Percentiles rank a stretch among this genome's conserved stretches.
Conservation (phyloP, 2,113 vertebrate species). For the Phalacrocorax brasilianus region DNA sequence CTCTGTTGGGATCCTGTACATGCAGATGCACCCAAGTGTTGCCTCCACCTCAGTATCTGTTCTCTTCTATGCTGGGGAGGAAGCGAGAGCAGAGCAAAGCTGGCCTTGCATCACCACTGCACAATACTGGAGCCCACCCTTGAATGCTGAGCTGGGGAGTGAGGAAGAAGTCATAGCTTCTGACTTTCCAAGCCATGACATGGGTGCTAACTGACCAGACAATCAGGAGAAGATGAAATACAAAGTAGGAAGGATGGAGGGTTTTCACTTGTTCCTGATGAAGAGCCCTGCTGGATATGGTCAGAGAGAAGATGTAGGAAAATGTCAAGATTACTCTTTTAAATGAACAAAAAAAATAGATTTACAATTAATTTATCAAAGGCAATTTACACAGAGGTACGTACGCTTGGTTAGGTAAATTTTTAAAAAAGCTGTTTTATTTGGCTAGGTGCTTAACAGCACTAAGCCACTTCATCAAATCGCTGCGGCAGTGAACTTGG, state of each 20-base stretch:
- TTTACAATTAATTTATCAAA: background rate
- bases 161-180: background rate
- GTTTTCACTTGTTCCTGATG: background rate
- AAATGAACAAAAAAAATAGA: background rate
- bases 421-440: background rate
- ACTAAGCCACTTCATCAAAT: background rate
- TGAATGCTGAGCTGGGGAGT: background rate
- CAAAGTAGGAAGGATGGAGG: background rate
- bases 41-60: background rate
- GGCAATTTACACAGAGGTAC: background rate
- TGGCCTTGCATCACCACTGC: accelerated
- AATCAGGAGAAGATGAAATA: background rate
- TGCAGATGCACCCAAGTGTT: background rate
- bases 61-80: background rate
- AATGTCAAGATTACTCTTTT: background rate
- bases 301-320: accelerated
- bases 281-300: background rate
- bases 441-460: background rate
- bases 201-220: background rate
- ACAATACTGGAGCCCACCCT: background rate
- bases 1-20: background rate
- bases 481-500: background rate
- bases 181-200: background rate
- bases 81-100: background rate
- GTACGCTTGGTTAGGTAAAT: background rate